Base-by-base conservation (phyloP, 2,113 vertebrate genomes). In the Phycodurus eques region DNA sequence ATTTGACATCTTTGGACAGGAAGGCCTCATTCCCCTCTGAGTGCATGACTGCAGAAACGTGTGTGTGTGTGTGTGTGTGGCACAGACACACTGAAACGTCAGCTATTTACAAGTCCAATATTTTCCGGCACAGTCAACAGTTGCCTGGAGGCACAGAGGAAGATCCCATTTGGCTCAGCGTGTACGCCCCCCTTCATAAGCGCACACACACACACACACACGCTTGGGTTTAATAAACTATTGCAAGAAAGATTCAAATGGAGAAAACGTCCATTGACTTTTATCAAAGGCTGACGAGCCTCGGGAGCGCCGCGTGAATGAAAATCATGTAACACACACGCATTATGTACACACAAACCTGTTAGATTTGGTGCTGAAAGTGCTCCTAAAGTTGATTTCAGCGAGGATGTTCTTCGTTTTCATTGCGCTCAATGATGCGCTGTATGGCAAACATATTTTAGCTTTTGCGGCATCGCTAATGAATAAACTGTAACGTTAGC, bases 101-200 rank as follows among this genome's bases (percentile, higher is more conserved):
- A 85, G 84, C 84, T 88, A 76, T 87, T 84, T 90, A 70, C 2
- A 80, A 70, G 70, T 78, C 80, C 73, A 82, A 79, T 83, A 82
- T 85, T 88, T 90, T 88, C 87, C 73, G 12, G 81, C 74, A 83
- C 80, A 85, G 86, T 83, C 86, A 82, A 83, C 85, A 81, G 71
- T 73, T 73, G 79, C 81, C 83, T 77, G 22, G 2, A 80, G 87
- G 81, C 81, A 60, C 75, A 68, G 49, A 76, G 81, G 83, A 86
- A 83, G 80, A 78, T 86, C 81, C 84, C 69, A 53, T 85, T 90
- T 82, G 81, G 65, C 73, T 72, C 80, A 75, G 76, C 75, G 67
- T 78, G 51, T 51, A 11, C 35, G 35, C 35, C 35, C 4, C 61
- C 63, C 56, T 59, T 66, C 73, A 67, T 51, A 63, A 35, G 71